These are phyloP conservation scores for Andrena trimmerana DNA, from an alignment of 2,888 invertebrate genomes.

Conservation along the genomic window DNA sequence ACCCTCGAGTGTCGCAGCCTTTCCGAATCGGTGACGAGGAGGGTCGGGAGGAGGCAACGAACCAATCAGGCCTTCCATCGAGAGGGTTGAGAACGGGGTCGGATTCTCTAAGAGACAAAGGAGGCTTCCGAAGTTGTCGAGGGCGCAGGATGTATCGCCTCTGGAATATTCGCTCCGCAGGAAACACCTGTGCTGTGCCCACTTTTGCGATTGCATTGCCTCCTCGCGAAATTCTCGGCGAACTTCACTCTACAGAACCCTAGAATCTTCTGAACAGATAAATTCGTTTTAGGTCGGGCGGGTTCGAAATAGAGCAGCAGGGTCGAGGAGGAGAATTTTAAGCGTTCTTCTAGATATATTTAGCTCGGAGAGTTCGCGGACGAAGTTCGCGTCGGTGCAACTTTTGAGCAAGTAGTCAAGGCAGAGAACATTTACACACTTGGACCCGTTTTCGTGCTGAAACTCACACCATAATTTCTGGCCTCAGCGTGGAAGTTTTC, in stretches of 20 bases:
- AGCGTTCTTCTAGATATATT: not conserved
- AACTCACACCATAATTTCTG: not conserved
- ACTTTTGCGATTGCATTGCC: not conserved
- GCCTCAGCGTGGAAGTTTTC: no score
- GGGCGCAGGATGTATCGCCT: not conserved
- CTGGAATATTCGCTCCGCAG: not conserved
- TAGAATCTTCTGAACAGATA: not conserved
- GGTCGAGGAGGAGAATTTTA: not conserved
- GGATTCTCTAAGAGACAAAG: constrained; percentile 14
- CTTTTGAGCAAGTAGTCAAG: not conserved
- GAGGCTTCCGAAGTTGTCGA: not conserved
- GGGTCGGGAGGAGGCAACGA: constrained; percentile 44
- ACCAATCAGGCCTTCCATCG: constrained; percentile 50
- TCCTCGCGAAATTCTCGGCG: not conserved
- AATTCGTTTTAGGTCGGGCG: not conserved
- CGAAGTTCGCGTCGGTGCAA: not conserved
- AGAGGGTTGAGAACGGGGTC: constrained; percentile 36
- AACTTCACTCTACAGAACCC: no score
- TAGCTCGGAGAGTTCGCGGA: not conserved
- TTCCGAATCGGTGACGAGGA: constrained; percentile 42
- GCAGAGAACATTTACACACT: not conserved
- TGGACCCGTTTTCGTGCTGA: not conserved
- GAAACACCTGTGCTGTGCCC: not conserved
- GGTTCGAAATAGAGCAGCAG: not conserved
- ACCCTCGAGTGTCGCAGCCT: constrained; percentile 31